Conservation (phyloP, 2,113 vertebrate species). For the Hyaena hyaena region DNA sequence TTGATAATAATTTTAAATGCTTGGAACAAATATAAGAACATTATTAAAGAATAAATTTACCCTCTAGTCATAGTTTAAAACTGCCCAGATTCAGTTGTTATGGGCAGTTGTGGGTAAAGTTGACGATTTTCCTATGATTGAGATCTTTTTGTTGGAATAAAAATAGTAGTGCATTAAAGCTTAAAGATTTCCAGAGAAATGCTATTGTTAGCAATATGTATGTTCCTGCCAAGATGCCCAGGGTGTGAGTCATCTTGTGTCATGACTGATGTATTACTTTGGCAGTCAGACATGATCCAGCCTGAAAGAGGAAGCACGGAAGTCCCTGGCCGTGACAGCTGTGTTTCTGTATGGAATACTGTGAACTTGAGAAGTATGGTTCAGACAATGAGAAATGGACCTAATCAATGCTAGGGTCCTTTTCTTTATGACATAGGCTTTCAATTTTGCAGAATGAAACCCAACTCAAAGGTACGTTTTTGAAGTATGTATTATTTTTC, state of each 20-base stretch:
- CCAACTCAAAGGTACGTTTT: not conserved
- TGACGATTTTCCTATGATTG: not conserved
- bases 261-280: slow-evolving; percentile 41
- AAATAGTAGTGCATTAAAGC: slow-evolving; percentile 33
- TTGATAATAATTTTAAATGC: not conserved
- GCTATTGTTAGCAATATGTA: slow-evolving; percentile 18
- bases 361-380: not conserved
- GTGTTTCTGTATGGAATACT: not conserved
- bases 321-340: not conserved
- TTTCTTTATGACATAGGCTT: not conserved
- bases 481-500: not conserved
- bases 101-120: not conserved
- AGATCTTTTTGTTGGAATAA: not conserved
- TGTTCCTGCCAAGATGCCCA: slow-evolving; percentile 19
- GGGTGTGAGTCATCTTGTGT: slow-evolving; percentile 33
- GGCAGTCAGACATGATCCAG: not conserved
- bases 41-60: not conserved
- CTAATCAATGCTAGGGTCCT: not conserved
- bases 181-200: slow-evolving; percentile 52
- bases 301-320: not conserved
- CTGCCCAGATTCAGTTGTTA: not conserved
- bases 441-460: not conserved
- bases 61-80: not conserved
- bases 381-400: not conserved
- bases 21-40: not conserved